A percentile compares a stretch with the other conserved stretches of the same genome.
phyloP scores from a whole-genome alignment of 2,797 vertebrate genomes.

The Premnoplex brunnescens region DNA sequence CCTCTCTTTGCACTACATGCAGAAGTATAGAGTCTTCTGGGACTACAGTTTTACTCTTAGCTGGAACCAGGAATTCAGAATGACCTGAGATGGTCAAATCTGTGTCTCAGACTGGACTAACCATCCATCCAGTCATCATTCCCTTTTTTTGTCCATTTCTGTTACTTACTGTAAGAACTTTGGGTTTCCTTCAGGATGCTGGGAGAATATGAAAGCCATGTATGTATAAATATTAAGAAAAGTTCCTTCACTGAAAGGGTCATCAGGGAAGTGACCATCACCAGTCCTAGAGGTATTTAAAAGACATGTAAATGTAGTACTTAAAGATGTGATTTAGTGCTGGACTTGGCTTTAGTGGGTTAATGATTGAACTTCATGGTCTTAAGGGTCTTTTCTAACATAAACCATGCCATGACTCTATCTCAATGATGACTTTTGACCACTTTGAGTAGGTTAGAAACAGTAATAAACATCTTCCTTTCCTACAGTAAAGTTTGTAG shows the following conservation, averaged over 20 bases:
- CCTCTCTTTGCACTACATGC: neutral
- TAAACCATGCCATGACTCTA: neutral
- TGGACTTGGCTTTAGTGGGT: neutral
- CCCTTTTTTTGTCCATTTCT: neutral
- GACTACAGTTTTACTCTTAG: neutral
- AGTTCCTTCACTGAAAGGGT: neutral
- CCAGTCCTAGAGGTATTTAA: neutral
- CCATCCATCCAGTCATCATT: neutral
- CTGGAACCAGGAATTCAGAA: neutral
- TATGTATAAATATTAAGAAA: neutral
- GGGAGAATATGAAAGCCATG: neutral
- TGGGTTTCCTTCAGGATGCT: neutral
- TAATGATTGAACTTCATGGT: neutral
- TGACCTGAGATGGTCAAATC: neutral
- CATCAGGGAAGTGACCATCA: neutral
- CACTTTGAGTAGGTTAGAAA: neutral
- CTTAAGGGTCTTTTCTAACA: neutral
- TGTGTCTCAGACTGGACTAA: neutral
- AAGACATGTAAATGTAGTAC: accelerated
- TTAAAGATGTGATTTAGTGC: neutral
- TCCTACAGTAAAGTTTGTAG: neutral
- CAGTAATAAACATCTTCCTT: neutral
- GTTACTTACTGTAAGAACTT: neutral
- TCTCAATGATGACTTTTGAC: neutral
- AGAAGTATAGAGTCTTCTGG: neutral